Percentiles rank a stretch among this genome's conserved stretches.
Conservation (phyloP, 2,888 invertebrate species). For the Prosapia bicincta region DNA sequence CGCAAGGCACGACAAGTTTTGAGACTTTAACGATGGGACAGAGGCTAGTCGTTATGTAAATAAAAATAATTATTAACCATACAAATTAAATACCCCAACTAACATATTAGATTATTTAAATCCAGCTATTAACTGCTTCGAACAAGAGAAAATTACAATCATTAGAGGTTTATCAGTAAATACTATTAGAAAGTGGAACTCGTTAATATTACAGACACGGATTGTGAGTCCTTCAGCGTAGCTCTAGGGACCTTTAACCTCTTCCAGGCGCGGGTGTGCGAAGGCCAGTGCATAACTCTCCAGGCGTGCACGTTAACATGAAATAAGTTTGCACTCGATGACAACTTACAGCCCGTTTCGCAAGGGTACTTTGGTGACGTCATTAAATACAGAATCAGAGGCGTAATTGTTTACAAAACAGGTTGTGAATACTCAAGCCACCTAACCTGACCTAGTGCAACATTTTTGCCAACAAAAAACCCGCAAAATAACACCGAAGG, state of each 20-base stretch:
- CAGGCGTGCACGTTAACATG: too few species aligned
- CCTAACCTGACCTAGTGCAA: too few species aligned
- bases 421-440: too few species aligned
- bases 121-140: not conserved
- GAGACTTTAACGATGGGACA: not conserved
- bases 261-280: not conserved
- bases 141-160: not conserved
- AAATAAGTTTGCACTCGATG: too few species aligned
- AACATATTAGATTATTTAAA: not conserved
- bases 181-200: not conserved
- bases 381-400: too few species aligned
- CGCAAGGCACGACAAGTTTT: too few species aligned
- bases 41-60: not conserved
- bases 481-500: too few species aligned
- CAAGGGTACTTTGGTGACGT: too few species aligned
- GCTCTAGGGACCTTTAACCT: not conserved
- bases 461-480: too few species aligned
- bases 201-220: not conserved
- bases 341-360: too few species aligned
- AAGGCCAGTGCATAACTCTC: too few species aligned
- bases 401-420: too few species aligned
- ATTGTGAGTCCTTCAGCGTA: not conserved
- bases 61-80: not conserved
- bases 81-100: not conserved
- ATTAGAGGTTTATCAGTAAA: not conserved